Evolutionary conservation across 1,140 invertebrate species (phyloP), one percentile per base, ranked within the genome.

Genomic region (Zaprionus davidi): DNA sequence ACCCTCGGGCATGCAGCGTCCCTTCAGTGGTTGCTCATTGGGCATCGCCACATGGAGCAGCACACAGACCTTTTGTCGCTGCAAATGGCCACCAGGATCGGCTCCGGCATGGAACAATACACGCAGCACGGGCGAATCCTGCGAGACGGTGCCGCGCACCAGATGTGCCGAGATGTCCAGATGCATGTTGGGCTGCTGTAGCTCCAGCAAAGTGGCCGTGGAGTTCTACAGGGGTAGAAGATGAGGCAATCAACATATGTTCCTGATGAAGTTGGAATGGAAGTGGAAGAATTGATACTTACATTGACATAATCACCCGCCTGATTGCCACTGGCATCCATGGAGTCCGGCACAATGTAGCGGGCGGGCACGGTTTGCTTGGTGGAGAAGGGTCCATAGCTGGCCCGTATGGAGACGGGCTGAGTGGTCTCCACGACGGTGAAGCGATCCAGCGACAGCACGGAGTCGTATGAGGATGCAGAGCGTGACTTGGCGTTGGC

Each of bases 281-380:
- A 56, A 7, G 53, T n/a, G 31, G 17, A 22, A 20, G 11, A 0
- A 11, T 4, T 12, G 0, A 15, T 49, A 85, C 91, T 92, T 77
- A 92, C 91, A 67, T 77, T 92, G 24, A 92, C 64, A 65, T 91
- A 91, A 53, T 92, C 91, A 22, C 79, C 78, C 6, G 69, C 71
- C 46, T 79, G 85, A 73, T 93, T 75, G 13, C 92, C 12, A 11
- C 20, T 51, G 1, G n/a, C 88, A 70, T 95, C 96, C 72, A 97
- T 93, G 0, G 96, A 95, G 91, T 97, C 96, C 0, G 97, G 96
- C 13, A 97, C 96, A 67, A 97, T 95, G 82, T 97, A 97, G n/a
- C 97, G 94, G 0, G 97, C 96, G n/a, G 97, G 97, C 15, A 98
- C 97, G 1, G 97, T 98, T 93, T 98, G 97, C 85, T 98, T 98